These are phyloP conservation scores for Lasioglossum zephyrum DNA, from an alignment of 2,888 invertebrate genomes.

Conservation along the genomic window DNA sequence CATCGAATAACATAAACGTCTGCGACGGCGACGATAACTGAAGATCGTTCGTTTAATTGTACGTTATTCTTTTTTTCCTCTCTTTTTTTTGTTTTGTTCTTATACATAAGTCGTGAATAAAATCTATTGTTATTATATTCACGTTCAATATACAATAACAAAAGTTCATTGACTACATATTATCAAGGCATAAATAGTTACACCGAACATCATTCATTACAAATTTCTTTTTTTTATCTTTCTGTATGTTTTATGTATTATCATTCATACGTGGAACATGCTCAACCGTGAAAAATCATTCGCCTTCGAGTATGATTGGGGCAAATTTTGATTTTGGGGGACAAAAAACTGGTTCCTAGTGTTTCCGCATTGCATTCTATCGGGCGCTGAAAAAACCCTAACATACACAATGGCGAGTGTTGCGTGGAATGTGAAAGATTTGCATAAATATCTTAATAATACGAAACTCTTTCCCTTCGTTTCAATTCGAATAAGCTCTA, in stretches of 20 bases:
- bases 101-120: slow-evolving; percentile 45
- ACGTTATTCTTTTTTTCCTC: not conserved
- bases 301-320: slow-evolving; percentile 42
- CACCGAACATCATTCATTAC: slow-evolving; percentile 50
- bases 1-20: slow-evolving; percentile 42
- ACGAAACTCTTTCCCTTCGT: slow-evolving; percentile 38
- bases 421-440: slow-evolving; percentile 78
- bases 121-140: slow-evolving; percentile 42
- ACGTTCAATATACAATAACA: slow-evolving; percentile 44
- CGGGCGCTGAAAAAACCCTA: slow-evolving; percentile 66
- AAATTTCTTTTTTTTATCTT: slow-evolving; percentile 34
- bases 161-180: slow-evolving; percentile 48
- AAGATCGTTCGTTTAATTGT: slow-evolving; percentile 22
- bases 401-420: slow-evolving; percentile 71
- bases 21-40: slow-evolving; percentile 21
- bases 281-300: slow-evolving; percentile 47
- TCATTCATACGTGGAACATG: slow-evolving; percentile 46
- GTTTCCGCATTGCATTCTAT: slow-evolving; percentile 62
- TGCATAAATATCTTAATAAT: slow-evolving; percentile 71
- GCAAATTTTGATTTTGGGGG: slow-evolving; percentile 45
- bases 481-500: slow-evolving; percentile 62
- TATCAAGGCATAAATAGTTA: slow-evolving; percentile 61
- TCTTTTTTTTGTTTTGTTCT: slow-evolving; percentile 10
- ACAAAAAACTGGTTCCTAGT: slow-evolving; percentile 68
- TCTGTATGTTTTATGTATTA: slow-evolving; percentile 39